Evolutionary conservation across 2,888 invertebrate genomes (phyloP).

Genomic region (Serrognathus titanus): DNA sequence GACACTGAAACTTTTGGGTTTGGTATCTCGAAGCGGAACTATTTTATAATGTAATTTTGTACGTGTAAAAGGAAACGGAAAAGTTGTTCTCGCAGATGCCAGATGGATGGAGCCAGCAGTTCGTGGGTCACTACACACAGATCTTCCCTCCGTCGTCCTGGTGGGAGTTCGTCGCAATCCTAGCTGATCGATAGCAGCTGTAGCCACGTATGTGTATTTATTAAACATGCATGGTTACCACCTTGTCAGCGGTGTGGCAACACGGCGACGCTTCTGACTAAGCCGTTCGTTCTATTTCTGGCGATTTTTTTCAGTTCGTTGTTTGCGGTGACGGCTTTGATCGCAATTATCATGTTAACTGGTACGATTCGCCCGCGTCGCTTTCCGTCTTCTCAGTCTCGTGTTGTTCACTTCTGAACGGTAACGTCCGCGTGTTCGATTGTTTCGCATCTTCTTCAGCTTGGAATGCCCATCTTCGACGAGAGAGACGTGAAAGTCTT

Average conservation of each 20-base stretch:
- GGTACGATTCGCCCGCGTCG: background rate
- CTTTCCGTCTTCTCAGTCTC: background rate
- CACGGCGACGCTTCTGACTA: conserved; percentile 10
- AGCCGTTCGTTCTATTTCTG: conserved; percentile 3
- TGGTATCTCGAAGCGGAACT: no score
- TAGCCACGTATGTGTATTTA: conserved; percentile 25
- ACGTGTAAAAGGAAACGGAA: background rate
- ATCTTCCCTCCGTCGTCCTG: background rate
- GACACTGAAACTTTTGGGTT: no score
- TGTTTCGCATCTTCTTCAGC: no score
- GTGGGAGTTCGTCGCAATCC: background rate
- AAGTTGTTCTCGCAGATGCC: background rate
- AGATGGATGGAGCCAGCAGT: background rate
- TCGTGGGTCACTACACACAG: background rate
- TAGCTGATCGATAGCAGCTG: conserved; percentile 9
- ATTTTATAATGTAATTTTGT: no score
- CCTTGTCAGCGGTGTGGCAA: conserved; percentile 22
- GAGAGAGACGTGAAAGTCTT: no score
- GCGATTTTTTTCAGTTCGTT: background rate
- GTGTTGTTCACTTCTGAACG: background rate
- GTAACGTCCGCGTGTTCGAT: no score
- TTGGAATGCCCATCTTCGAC: no score
- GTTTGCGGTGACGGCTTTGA: background rate
- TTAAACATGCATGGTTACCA: conserved; percentile 24
- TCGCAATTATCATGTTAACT: background rate